Conservation (phyloP, 2,888 invertebrate genomes). For the Hyalella azteca region DNA sequence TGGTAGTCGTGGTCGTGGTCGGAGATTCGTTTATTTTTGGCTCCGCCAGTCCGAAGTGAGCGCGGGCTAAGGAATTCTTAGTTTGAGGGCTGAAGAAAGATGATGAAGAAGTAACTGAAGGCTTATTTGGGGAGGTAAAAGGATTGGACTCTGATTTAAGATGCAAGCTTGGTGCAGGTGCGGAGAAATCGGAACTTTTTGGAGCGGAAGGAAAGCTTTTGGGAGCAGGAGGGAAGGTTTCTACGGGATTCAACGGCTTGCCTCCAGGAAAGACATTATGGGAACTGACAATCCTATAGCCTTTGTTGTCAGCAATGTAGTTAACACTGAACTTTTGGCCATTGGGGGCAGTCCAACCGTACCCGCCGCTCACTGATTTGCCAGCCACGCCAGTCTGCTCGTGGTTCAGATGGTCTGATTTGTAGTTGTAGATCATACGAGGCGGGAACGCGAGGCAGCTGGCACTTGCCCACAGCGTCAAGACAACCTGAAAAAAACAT, state of each 20-base stretch:
- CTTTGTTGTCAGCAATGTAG: conserved; percentile 40
- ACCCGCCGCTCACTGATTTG: not conserved
- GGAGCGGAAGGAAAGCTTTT: conserved; percentile 7
- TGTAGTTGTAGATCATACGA: conserved; percentile 22
- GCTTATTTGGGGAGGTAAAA: not conserved
- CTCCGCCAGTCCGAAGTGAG: not conserved
- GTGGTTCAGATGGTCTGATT: not conserved
- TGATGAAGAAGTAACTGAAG: not conserved
- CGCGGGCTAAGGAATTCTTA: not conserved
- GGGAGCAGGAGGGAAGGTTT: not conserved
- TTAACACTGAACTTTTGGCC: conserved; percentile 20
- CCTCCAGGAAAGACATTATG: conserved; percentile 35
- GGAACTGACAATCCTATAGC: conserved; percentile 29
- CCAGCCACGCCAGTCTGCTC: not conserved
- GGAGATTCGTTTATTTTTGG: not conserved
- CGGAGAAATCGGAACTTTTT: not conserved
- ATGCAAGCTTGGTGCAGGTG: too few relatives aligned
- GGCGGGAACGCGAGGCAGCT: conserved; percentile 18
- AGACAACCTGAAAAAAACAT: not conserved
- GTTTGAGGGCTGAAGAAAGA: not conserved
- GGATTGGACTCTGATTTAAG: not conserved
- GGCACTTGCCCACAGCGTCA: not conserved
- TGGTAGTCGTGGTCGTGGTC: not conserved
- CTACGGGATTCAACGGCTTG: not conserved
- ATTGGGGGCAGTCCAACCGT: conserved; percentile 33